These are phyloP conservation scores for Larimichthys polyactis DNA, from an alignment of 2,113 vertebrate genomes.

Conservation along the genomic window DNA sequence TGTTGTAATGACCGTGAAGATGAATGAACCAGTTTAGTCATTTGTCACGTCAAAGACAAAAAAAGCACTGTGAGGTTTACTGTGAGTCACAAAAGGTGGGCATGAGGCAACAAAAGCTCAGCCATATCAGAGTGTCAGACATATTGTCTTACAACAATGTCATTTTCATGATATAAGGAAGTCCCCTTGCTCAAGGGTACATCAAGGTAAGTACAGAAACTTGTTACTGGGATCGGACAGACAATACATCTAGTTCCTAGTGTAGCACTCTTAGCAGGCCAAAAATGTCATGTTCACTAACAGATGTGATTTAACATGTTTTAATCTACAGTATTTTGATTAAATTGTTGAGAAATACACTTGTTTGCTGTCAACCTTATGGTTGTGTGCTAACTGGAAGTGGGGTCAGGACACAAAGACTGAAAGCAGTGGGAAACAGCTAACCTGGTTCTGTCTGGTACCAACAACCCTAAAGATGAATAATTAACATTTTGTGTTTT, in stretches of 20 bases:
- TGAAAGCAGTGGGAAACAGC: not conserved
- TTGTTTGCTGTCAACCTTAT: not conserved
- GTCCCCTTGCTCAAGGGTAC: constrained; percentile 6
- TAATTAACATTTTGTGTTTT: not conserved
- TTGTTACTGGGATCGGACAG: not conserved
- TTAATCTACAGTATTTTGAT: not conserved
- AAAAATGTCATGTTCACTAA: not conserved
- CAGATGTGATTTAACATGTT: not conserved
- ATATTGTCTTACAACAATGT: constrained; percentile 22
- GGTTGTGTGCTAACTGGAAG: not conserved
- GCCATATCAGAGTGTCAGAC: constrained; percentile 38
- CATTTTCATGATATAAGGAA: not conserved
- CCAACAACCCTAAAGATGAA: not conserved
- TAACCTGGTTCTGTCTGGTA: not conserved
- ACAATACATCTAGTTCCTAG: not conserved
- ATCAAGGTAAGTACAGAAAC: not conserved
- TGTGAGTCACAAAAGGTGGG: constrained; percentile 18
- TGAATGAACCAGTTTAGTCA: constrained; percentile 53
- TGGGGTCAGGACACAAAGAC: not conserved
- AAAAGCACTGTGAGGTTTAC: constrained; percentile 15
- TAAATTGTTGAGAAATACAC: not conserved
- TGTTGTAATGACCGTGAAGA: constrained; percentile 49
- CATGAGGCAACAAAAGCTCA: constrained; percentile 19
- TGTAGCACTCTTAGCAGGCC: not conserved
- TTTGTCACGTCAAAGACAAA: constrained; percentile 47